A percentile compares a stretch with the other conserved stretches of the same genome.
These are phyloP conservation scores for Lonchura striata DNA, from an alignment of 2,113 vertebrate genomes.

Conservation along the genomic window DNA sequence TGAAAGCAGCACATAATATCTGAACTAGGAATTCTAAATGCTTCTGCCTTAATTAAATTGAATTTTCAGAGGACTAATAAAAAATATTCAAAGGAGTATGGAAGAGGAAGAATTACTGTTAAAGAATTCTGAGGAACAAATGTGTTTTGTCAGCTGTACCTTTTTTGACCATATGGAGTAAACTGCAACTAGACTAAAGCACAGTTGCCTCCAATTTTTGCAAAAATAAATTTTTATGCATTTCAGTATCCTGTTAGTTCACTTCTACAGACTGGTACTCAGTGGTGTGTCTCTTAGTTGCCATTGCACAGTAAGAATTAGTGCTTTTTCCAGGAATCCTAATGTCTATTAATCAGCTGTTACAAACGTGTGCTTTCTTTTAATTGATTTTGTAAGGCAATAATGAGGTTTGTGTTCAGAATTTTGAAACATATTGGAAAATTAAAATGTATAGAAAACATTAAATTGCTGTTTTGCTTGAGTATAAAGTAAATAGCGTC, in stretches of 20 bases:
- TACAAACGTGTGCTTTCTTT: background rate
- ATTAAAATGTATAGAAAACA: background rate
- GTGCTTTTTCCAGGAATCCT: background rate
- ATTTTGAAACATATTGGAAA: background rate
- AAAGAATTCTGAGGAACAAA: background rate
- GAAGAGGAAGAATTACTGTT: background rate
- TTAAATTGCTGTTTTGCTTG: background rate
- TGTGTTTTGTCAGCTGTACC: background rate
- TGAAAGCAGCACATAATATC: background rate
- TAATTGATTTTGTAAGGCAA: background rate
- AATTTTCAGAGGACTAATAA: background rate
- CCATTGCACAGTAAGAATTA: background rate
- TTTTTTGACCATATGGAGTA: background rate
- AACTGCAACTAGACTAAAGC: background rate
- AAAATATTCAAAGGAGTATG: background rate
- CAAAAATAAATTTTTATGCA: background rate
- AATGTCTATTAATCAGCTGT: background rate
- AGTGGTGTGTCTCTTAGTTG: background rate
- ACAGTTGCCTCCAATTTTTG: background rate
- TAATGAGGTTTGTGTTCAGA: background rate
- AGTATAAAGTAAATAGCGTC: background rate
- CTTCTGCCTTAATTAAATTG: background rate
- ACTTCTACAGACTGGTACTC: background rate
- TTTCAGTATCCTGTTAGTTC: background rate
- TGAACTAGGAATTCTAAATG: background rate